Evolutionary conservation across 2,797 vertebrate genomes (phyloP).

Genomic region (Sebastolobus altivelis): DNA sequence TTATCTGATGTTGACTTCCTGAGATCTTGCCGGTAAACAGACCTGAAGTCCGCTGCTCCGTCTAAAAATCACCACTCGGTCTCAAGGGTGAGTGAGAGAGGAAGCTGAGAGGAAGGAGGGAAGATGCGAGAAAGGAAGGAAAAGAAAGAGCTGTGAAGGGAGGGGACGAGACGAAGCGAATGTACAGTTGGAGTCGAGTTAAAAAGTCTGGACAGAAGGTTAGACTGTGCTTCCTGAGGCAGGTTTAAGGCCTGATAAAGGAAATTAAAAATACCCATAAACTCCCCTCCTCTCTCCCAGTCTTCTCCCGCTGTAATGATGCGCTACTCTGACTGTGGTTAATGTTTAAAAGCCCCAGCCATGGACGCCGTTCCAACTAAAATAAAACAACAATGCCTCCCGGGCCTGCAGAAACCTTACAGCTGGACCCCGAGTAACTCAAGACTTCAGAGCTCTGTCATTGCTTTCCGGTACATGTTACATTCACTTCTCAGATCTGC

Average conservation of each 20-base stretch:
- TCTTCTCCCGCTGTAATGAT: slow-evolving; percentile 59
- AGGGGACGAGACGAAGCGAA: slow-evolving; percentile 43
- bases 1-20: slow-evolving; percentile 84
- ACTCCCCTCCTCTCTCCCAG: neutral
- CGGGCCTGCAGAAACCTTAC: slow-evolving; percentile 63
- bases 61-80: slow-evolving; percentile 55
- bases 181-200: slow-evolving; percentile 22
- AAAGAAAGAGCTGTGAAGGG: slow-evolving; percentile 36
- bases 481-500: slow-evolving; percentile 55
- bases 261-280: slow-evolving; percentile 44
- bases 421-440: slow-evolving; percentile 72
- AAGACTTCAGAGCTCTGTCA: slow-evolving; percentile 58
- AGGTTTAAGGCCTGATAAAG: slow-evolving; percentile 25
- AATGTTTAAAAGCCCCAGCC: slow-evolving; percentile 76
- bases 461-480: slow-evolving; percentile 65
- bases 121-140: slow-evolving; percentile 62
- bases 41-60: slow-evolving; percentile 56
- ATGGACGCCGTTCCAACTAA: slow-evolving; percentile 71
- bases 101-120: slow-evolving; percentile 66
- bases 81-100: slow-evolving; percentile 71
- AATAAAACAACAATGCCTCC: slow-evolving; percentile 80
- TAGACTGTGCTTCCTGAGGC: slow-evolving; percentile 45
- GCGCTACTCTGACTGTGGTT: slow-evolving; percentile 72
- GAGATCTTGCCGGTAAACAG: slow-evolving; percentile 78
- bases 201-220: slow-evolving; percentile 33